A percentile compares a stretch with the other conserved stretches of the same genome.
These are phyloP conservation scores for Phoenoteleia sp. DNA, from an alignment of 2,888 invertebrate species.

Conservation along the genomic window DNA sequence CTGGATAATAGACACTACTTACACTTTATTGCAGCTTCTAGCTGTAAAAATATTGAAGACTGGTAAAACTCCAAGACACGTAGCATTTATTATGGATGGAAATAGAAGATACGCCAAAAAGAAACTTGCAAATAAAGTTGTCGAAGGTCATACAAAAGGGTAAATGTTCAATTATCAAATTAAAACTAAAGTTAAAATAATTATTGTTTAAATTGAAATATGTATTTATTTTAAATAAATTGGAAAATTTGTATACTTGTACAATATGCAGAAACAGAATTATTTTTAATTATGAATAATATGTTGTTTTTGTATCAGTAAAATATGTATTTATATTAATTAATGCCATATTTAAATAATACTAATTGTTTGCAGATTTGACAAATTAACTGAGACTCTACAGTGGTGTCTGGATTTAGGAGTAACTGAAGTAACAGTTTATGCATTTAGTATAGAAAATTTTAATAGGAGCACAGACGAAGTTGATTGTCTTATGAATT, in stretches of 20 bases:
- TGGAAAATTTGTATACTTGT: not conserved
- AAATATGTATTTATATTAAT: too few relatives aligned
- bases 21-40: slow-evolving; percentile 92
- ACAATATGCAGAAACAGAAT: too few relatives aligned
- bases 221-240: too few relatives aligned
- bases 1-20: slow-evolving; percentile 93
- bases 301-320: too few relatives aligned
- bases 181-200: too few relatives aligned
- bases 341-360: not conserved
- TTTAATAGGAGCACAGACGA: slow-evolving; percentile 97
- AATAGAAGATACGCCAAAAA: slow-evolving; percentile 97
- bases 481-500: slow-evolving; percentile 95
- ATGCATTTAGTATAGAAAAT: slow-evolving; percentile 99
- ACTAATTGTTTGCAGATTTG: slow-evolving; percentile 80
- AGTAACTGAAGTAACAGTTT: slow-evolving; percentile 98
- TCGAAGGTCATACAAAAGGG: slow-evolving; percentile 95
- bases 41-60: slow-evolving; percentile 92
- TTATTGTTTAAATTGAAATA: too few relatives aligned
- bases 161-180: slow-evolving; percentile 77
- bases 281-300: too few relatives aligned
- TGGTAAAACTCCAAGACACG: slow-evolving; percentile 95
- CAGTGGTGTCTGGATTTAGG: slow-evolving; percentile 97
- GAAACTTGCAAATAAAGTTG: slow-evolving; percentile 90
- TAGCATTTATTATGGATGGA: slow-evolving; percentile 99
- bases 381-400: slow-evolving; percentile 84